These are phyloP conservation scores for Cotesia vestalis DNA, from an alignment of 1,140 invertebrate genomes.

Conservation along the genomic window DNA sequence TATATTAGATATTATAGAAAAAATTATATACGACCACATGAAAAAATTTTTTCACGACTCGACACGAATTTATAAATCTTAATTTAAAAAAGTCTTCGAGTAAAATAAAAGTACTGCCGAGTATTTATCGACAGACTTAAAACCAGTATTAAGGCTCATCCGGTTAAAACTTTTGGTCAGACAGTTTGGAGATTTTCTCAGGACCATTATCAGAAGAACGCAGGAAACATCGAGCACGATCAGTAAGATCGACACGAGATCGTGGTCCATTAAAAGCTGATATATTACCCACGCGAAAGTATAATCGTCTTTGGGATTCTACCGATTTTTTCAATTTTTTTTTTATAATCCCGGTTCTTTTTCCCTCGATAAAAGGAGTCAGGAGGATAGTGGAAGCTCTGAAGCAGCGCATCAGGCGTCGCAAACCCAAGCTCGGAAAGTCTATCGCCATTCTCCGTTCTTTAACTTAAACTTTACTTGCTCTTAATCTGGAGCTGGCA, in stretches of 20 bases:
- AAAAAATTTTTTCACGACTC: no score
- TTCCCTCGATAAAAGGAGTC: slow-evolving; percentile 16
- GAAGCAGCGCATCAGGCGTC: not conserved
- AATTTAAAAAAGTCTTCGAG: no score
- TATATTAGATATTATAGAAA: no score
- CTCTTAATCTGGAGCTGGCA: slow-evolving; percentile 22
- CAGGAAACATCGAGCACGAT: slow-evolving; percentile 47
- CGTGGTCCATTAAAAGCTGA: slow-evolving; percentile 58
- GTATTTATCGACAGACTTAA: no score
- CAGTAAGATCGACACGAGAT: slow-evolving; percentile 47
- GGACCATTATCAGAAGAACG: not conserved
- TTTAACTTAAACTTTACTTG: slow-evolving; percentile 8
- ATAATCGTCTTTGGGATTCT: slow-evolving; percentile 51
- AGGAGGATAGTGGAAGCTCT: no score
- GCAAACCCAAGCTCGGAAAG: not conserved
- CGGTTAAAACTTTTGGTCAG: not conserved
- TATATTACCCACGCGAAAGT: slow-evolving; percentile 62
- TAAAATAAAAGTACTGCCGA: no score
- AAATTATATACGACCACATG: no score
- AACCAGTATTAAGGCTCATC: no score
- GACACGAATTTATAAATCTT: no score
- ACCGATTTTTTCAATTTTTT: no score
- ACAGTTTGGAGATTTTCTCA: not conserved
- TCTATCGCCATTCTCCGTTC: not conserved
- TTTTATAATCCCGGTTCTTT: not conserved